Evolutionary conservation across 2,797 vertebrate species (phyloP).

Genomic region (Etheostoma nigrum): DNA sequence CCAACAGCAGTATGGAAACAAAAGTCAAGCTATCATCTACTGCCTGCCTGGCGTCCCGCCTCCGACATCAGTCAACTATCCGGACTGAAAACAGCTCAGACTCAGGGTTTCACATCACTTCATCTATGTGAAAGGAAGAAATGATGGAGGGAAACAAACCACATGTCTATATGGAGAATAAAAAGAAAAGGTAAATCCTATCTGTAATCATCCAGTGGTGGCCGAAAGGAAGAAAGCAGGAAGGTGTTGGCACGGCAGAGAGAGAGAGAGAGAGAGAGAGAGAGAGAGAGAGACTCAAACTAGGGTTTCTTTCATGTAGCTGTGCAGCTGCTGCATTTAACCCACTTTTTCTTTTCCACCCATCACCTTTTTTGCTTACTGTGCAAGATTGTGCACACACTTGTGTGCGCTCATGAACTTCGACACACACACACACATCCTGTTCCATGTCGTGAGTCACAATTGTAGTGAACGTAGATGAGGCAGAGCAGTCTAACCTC

Average conservation of each 20-base stretch:
- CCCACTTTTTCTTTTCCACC: constrained; percentile 33
- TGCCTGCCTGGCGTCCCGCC: not conserved
- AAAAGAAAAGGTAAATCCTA: not conserved
- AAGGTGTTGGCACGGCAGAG: not conserved
- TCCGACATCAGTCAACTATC: not conserved
- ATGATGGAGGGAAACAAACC: not conserved
- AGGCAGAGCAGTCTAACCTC: constrained; percentile 22
- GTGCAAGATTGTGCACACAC: constrained; percentile 15
- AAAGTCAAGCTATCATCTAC: not conserved
- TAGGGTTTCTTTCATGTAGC: not conserved
- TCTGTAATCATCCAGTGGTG: not conserved
- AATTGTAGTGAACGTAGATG: constrained; percentile 49
- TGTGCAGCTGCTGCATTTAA: not conserved
- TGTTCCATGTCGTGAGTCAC: constrained; percentile 68
- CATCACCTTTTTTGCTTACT: constrained; percentile 24
- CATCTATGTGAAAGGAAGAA: not conserved
- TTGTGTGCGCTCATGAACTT: constrained; percentile 46
- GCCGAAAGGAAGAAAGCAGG: not conserved
- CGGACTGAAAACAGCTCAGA: not conserved
- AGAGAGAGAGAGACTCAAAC: not conserved
- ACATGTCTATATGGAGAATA: not conserved
- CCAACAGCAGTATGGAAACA: not conserved
- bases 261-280: too few species aligned
- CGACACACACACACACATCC: constrained; percentile 65
- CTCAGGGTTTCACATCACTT: not conserved